phyloP scores from a whole-genome alignment of 2,888 invertebrate genomes.

The Dasypogon diadema region DNA sequence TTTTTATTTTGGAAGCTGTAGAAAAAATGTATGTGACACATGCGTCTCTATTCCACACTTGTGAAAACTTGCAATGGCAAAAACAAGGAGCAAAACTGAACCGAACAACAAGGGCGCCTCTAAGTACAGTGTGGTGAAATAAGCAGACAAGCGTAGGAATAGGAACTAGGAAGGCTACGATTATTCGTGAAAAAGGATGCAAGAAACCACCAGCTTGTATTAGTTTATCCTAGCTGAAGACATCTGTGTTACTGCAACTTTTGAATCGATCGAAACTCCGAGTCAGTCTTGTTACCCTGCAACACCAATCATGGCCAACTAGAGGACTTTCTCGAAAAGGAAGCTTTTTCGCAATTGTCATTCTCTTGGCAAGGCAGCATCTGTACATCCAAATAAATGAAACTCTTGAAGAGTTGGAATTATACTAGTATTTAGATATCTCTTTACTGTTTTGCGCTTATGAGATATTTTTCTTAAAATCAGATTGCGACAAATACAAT shows the following conservation, averaged over 20 bases:
- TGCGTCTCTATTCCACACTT: too few relatives aligned
- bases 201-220: slow-evolving; percentile 39
- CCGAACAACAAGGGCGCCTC: neutral
- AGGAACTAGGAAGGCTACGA: neutral
- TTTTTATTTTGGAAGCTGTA: slow-evolving; percentile 12
- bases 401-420: too few relatives aligned
- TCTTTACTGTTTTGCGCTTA: too few relatives aligned
- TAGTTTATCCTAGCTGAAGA: slow-evolving; percentile 12
- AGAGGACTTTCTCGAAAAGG: slow-evolving; percentile 8
- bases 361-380: neutral
- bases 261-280: slow-evolving; percentile 55
- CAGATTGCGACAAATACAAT: too few relatives aligned
- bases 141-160: neutral
- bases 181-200: slow-evolving; percentile 5
- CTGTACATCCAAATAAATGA: too few relatives aligned
- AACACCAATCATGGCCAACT: slow-evolving; percentile 44
- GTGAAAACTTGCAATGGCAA: neutral
- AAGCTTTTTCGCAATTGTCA: slow-evolving; percentile 36
- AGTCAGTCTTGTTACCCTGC: slow-evolving; percentile 48
- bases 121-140: slow-evolving; percentile 13
- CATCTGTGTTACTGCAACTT: slow-evolving; percentile 54
- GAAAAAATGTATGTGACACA: neutral
- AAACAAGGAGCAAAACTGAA: neutral
- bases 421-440: too few relatives aligned
- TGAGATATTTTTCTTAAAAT: too few relatives aligned